These are phyloP conservation scores for Nomada goodeniana DNA, from an alignment of 2,888 invertebrate genomes.

Conservation along the genomic window DNA sequence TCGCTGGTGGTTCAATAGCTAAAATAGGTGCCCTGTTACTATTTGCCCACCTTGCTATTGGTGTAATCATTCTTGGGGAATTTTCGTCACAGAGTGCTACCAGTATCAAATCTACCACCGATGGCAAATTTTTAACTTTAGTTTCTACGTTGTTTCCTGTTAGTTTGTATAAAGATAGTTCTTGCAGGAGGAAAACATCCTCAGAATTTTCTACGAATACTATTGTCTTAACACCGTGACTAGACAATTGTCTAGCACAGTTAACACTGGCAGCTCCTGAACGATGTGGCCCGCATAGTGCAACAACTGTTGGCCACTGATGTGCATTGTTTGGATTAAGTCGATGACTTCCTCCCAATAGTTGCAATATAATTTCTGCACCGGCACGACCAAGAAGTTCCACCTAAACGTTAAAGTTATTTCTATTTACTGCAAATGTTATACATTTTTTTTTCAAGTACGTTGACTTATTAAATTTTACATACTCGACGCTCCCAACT, in stretches of 20 bases:
- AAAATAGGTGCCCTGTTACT: slow-evolving; percentile 90
- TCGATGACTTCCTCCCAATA: slow-evolving; percentile 93
- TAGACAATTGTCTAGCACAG: slow-evolving; percentile 92
- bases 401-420: slow-evolving; percentile 80
- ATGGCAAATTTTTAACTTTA: slow-evolving; percentile 85
- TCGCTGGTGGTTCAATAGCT: slow-evolving; percentile 91
- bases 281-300: slow-evolving; percentile 89
- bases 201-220: slow-evolving; percentile 86
- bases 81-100: slow-evolving; percentile 86
- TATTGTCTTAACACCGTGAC: slow-evolving; percentile 91
- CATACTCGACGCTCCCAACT: slow-evolving; percentile 86
- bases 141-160: slow-evolving; percentile 87
- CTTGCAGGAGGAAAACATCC: slow-evolving; percentile 86
- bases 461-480: slow-evolving; percentile 11
- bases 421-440: not conserved
- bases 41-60: slow-evolving; percentile 89
- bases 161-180: slow-evolving; percentile 88
- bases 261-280: slow-evolving; percentile 90
- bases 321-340: slow-evolving; percentile 94
- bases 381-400: slow-evolving; percentile 94
- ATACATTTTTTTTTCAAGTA: not conserved
- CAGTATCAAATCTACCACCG: slow-evolving; percentile 86
- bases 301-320: slow-evolving; percentile 93
- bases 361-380: slow-evolving; percentile 92
- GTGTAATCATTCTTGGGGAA: slow-evolving; percentile 84